Evolutionary conservation across 2,797 vertebrate species (phyloP).

Genomic region (Catharus ustulatus): DNA sequence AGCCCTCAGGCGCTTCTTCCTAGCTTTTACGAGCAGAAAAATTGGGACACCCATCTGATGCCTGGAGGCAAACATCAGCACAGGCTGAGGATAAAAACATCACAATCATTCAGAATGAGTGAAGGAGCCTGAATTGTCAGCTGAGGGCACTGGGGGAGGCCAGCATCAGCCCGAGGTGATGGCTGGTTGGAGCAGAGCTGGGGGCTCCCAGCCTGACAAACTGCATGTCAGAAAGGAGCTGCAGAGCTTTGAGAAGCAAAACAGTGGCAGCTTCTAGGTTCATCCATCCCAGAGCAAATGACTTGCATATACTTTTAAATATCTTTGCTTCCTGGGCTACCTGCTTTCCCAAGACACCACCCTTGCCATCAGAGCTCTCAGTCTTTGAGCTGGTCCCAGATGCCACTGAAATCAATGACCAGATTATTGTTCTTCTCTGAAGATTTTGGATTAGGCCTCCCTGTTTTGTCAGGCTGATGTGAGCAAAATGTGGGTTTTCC

Average conservation of each 20-base stretch:
- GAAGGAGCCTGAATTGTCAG: not conserved
- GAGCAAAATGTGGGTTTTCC: constrained; percentile 35
- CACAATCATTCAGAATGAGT: not conserved
- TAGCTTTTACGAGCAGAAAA: not conserved
- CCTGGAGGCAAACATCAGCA: not conserved
- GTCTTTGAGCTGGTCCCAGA: not conserved
- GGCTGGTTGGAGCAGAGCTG: not conserved
- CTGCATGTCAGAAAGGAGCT: not conserved
- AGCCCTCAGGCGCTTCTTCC: not conserved
- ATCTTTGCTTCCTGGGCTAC: not conserved
- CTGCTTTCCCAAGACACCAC: not conserved
- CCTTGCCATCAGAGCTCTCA: not conserved
- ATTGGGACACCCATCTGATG: not conserved
- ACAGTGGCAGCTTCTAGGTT: not conserved
- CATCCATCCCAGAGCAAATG: not conserved
- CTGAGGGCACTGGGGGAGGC: not conserved
- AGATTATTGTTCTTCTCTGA: not conserved
- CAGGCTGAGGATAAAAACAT: not conserved
- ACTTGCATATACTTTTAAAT: not conserved
- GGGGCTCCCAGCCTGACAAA: not conserved
- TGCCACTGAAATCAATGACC: not conserved
- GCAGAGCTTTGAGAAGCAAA: not conserved
- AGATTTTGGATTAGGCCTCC: not conserved
- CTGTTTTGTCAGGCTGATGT: not conserved
- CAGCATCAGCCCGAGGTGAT: not conserved